A percentile compares a stretch with the other conserved stretches of the same genome.
These are phyloP conservation scores for Phrynosoma blainvillii DNA, from an alignment of 2,113 vertebrate species.

Conservation along the genomic window DNA sequence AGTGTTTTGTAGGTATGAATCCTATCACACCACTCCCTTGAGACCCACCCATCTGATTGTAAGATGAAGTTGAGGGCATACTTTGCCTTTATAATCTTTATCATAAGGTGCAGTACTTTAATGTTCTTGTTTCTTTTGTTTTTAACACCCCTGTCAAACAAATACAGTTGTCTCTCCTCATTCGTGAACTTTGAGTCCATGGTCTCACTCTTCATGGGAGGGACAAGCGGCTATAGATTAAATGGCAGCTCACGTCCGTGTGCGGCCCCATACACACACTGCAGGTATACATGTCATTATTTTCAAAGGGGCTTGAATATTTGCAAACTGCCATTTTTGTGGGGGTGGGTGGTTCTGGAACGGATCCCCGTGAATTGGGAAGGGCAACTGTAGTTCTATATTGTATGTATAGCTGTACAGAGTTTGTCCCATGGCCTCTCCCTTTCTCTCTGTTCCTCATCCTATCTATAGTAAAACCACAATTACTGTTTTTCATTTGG, in stretches of 20 bases:
- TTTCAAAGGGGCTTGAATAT: too few relatives aligned
- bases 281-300: too few relatives aligned
- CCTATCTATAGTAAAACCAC: constrained; percentile 18
- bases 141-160: background rate
- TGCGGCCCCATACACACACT: too few relatives aligned
- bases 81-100: background rate
- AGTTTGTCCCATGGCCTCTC: background rate
- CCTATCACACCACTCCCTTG: background rate
- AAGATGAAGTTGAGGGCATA: background rate
- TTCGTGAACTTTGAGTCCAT: too few relatives aligned
- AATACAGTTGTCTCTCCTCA: too few relatives aligned
- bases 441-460: background rate
- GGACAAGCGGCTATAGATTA: too few relatives aligned
- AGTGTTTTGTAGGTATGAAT: constrained; percentile 1
- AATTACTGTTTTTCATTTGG: constrained; percentile 18
- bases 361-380: too few relatives aligned
- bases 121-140: background rate
- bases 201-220: too few relatives aligned
- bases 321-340: too few relatives aligned
- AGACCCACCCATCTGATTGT: background rate
- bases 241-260: too few relatives aligned
- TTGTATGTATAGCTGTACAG: background rate
- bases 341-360: too few relatives aligned
- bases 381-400: background rate
- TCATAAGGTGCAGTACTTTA: background rate